These are phyloP conservation scores for Archivesica marissinica DNA, from an alignment of 1,140 invertebrate species.

Conservation along the genomic window DNA sequence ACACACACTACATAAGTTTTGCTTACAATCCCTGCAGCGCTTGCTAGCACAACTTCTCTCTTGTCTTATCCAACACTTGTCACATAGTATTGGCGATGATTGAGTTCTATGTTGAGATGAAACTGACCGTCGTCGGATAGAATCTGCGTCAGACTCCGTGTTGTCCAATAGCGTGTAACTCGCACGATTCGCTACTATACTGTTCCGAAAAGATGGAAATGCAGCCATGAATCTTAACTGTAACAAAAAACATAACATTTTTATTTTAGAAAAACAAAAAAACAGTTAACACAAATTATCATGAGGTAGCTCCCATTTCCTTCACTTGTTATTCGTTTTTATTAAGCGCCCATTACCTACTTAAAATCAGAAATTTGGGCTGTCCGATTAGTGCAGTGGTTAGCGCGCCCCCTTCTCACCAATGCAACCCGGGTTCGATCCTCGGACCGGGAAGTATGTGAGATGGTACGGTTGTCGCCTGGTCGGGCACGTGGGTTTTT, in stretches of 20 bases:
- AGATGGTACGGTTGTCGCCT: too few species aligned
- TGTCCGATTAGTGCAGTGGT: not conserved
- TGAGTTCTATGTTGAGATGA: slow-evolving; percentile 2
- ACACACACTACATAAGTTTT: slow-evolving; percentile 41
- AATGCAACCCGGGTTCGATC: too few species aligned
- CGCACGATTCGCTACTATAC: not conserved
- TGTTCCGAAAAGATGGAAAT: slow-evolving; percentile 11
- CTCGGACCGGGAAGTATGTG: too few species aligned
- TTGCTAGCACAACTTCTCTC: slow-evolving; percentile 45
- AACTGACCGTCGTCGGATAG: not conserved
- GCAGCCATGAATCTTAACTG: not conserved
- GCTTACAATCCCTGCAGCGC: slow-evolving; percentile 49
- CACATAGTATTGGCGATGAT: slow-evolving; percentile 18
- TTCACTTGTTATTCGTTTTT: not conserved
- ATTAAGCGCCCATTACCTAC: not conserved
- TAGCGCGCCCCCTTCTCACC: not conserved
- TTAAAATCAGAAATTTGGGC: not conserved
- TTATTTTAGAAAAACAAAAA: not conserved
- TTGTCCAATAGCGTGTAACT: slow-evolving; percentile 10
- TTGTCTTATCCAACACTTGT: slow-evolving; percentile 52
- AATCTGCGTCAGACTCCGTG: slow-evolving; percentile 35
- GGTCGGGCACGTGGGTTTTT: too few species aligned
- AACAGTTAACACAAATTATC: not conserved
- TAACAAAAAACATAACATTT: not conserved
- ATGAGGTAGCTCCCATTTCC: not conserved